Conservation (phyloP, 2,113 vertebrate species). For the Neogobius melanostomus region DNA sequence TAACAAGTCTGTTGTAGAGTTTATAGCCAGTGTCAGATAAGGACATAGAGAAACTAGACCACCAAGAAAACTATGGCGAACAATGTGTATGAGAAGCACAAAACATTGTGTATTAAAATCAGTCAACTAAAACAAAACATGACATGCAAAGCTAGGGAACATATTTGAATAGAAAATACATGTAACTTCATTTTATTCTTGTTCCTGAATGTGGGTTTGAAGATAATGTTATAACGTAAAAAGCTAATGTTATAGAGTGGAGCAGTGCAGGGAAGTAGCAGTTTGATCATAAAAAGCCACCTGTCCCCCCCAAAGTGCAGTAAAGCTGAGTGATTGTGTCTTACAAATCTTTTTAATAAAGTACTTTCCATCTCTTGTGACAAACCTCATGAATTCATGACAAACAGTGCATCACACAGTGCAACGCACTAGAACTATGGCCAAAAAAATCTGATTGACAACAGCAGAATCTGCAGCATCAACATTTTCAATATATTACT, state of each 20-base stretch:
- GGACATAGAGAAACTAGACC: background rate
- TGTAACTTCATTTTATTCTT: too few relatives aligned
- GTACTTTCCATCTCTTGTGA: slow-evolving; percentile 43
- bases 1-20: slow-evolving; percentile 2
- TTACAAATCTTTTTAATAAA: slow-evolving; percentile 52
- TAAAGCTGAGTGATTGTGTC: background rate
- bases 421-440: slow-evolving; percentile 42
- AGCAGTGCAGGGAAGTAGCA: too few relatives aligned
- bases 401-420: slow-evolving; percentile 25
- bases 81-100: background rate
- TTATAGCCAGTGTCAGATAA: background rate
- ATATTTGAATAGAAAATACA: too few relatives aligned
- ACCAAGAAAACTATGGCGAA: background rate
- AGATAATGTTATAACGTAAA: too few relatives aligned
- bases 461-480: slow-evolving; percentile 36
- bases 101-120: too few relatives aligned
- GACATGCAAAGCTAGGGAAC: too few relatives aligned
- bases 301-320: too few relatives aligned
- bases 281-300: too few relatives aligned
- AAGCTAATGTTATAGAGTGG: too few relatives aligned
- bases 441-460: slow-evolving; percentile 43
- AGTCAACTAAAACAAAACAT: too few relatives aligned
- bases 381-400: slow-evolving; percentile 35
- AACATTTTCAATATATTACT: slow-evolving; percentile 46
- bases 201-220: too few relatives aligned